phyloP scores from a whole-genome alignment of 2,888 invertebrate genomes.

The Caenorhabditis sulstoni region DNA sequence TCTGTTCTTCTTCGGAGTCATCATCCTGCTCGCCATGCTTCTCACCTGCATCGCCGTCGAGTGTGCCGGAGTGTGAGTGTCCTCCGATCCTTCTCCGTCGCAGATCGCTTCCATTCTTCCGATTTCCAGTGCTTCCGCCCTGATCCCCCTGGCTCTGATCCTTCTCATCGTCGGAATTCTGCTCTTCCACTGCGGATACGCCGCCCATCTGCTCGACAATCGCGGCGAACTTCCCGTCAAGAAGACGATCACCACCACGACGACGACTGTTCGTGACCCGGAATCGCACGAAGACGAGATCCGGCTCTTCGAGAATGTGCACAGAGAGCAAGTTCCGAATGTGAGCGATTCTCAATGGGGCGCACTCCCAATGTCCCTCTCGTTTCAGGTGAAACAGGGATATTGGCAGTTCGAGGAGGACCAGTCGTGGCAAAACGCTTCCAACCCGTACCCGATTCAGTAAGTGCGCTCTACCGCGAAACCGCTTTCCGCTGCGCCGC shows the following conservation, averaged over 20 bases:
- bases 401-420: slow-evolving; percentile 80
- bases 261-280: slow-evolving; percentile 62
- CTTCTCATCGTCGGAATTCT: slow-evolving; percentile 79
- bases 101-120: background rate
- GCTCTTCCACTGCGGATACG: slow-evolving; percentile 80
- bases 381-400: slow-evolving; percentile 71
- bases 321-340: slow-evolving; percentile 55
- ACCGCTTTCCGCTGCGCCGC: too few species aligned
- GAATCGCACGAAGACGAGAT: slow-evolving; percentile 73
- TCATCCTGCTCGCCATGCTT: slow-evolving; percentile 77
- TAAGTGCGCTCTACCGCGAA: slow-evolving; percentile 65
- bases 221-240: slow-evolving; percentile 76
- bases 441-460: slow-evolving; percentile 80
- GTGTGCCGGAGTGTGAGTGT: slow-evolving; percentile 75
- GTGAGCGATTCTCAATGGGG: too few species aligned
- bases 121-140: slow-evolving; percentile 71
- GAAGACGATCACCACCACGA: slow-evolving; percentile 72
- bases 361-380: background rate
- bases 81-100: slow-evolving; percentile 1
- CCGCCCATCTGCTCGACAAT: slow-evolving; percentile 79
- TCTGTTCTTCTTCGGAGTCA: slow-evolving; percentile 78
- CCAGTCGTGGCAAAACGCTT: slow-evolving; percentile 79
- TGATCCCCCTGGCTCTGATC: slow-evolving; percentile 78
- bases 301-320: slow-evolving; percentile 67
- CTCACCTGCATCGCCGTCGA: slow-evolving; percentile 79